phyloP scores from a whole-genome alignment of 2,113 vertebrate species.

The Ceuthmochares aereus region DNA sequence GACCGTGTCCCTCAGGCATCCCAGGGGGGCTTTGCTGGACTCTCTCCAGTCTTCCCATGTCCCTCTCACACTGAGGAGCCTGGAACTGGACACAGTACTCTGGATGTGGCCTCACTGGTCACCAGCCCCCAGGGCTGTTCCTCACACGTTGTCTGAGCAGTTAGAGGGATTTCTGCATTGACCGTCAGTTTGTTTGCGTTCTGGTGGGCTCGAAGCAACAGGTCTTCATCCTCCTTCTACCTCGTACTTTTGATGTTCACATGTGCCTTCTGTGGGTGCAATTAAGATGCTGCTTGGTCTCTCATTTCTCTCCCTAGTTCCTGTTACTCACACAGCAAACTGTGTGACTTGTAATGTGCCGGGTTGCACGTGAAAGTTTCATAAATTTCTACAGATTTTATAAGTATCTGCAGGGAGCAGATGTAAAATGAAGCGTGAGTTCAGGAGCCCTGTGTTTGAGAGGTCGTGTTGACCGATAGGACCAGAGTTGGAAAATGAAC shows the following conservation, averaged over 20 bases:
- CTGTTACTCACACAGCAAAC: background rate
- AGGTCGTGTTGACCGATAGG: no score
- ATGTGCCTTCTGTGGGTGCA: background rate
- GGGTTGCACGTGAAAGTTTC: background rate
- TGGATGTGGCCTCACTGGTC: background rate
- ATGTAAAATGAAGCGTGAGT: background rate
- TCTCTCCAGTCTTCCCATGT: no score
- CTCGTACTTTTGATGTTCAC: background rate
- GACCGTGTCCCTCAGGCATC: background rate
- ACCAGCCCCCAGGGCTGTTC: background rate
- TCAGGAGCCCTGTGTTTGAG: background rate
- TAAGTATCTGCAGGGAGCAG: background rate
- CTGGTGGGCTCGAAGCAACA: background rate
- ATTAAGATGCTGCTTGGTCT: background rate
- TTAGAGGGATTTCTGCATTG: background rate
- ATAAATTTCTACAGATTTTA: background rate
- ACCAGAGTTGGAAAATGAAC: background rate
- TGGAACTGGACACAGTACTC: background rate
- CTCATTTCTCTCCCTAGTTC: background rate
- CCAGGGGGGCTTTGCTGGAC: background rate
- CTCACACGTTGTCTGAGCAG: background rate
- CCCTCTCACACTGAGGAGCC: background rate
- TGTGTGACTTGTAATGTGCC: background rate
- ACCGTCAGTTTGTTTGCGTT: background rate
- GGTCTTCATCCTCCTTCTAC: background rate